Evolutionary conservation across 2,113 vertebrate genomes (phyloP), one percentile per base, ranked within the genome.

Genomic region (Heloderma charlesbogerti): DNA sequence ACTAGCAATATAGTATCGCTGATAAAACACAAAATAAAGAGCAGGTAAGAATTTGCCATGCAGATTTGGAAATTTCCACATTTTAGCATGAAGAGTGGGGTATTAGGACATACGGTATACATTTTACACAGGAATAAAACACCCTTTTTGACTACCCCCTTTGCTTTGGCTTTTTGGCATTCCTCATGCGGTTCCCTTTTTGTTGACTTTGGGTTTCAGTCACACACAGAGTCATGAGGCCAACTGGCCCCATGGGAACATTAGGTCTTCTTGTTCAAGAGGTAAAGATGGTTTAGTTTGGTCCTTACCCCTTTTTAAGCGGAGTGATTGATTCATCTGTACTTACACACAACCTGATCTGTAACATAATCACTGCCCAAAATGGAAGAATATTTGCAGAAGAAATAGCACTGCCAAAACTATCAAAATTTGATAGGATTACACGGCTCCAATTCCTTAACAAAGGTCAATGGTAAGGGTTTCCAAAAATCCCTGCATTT

Each of bases 1-100:
- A 54, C 94, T 97, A 0, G 90, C 83, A 2, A 97, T 85, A 37
- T 96, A 96, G 71, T 96, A 96, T 84, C 93, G 74, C 96, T 97
- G 86, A 77, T 15, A 34, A 77, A 94, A 90, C 27, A 91, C 10
- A 91, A 91, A 45, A 86, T 82, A 63, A 90, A 27, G n/a, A 20
- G 8, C 29, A 18, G 60, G 2, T 87, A 82, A 89, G n/a, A 66
- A 48, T 29, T 66, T 78, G 60, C 12, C 81, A 22, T 69, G 67
- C 31, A 88, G 22, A 80, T 48, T 31, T 27, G 13, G 67, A 86
- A 72, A 4, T 34, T 63, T 63, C 81, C 34, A 63, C 20, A 60
- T 40, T 75, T n/a, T 43, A 31, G 3, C 4, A 72, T 54, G 74
- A 22, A 27, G 16, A 48, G 20, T 18, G 43, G 6, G 27, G 15